Conservation (phyloP, 2,797 vertebrate genomes). For the Tadarida brasiliensis region DNA sequence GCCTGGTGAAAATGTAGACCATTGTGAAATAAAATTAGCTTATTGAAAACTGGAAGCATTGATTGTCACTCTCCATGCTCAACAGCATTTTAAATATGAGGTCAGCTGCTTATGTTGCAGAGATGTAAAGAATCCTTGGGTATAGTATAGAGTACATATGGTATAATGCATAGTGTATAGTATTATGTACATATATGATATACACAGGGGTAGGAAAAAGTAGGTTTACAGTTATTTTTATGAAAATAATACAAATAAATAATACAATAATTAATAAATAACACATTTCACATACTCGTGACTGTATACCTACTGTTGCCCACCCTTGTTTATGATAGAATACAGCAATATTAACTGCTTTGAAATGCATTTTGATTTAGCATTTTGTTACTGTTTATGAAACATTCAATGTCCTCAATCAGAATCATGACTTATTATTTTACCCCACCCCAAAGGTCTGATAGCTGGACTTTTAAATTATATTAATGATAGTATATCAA, state of each 20-base stretch:
- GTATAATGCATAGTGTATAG: not conserved
- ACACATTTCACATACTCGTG: not conserved
- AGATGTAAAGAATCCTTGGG: not conserved
- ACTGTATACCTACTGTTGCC: not conserved
- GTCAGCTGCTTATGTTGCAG: not conserved
- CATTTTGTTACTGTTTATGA: conserved; percentile 16
- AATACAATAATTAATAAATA: not conserved
- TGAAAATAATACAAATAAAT: not conserved
- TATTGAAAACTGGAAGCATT: conserved; percentile 69
- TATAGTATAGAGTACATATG: not conserved
- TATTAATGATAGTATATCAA: not conserved
- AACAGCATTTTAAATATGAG: conserved; percentile 45
- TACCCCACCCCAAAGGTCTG: not conserved
- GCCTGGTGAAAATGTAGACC: conserved; percentile 75
- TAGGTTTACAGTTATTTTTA: not conserved
- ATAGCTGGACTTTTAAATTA: conserved; percentile 38
- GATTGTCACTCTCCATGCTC: conserved; percentile 65
- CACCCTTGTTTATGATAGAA: not conserved
- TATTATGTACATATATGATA: not conserved
- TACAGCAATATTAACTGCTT: conserved; percentile 1
- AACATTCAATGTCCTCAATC: not conserved
- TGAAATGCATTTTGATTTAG: not conserved
- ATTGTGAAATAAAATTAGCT: conserved; percentile 72
- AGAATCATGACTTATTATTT: not conserved
- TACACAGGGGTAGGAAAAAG: not conserved